Base-by-base conservation (phyloP, 1,140 invertebrate genomes). In the Lepidostoma basale region DNA sequence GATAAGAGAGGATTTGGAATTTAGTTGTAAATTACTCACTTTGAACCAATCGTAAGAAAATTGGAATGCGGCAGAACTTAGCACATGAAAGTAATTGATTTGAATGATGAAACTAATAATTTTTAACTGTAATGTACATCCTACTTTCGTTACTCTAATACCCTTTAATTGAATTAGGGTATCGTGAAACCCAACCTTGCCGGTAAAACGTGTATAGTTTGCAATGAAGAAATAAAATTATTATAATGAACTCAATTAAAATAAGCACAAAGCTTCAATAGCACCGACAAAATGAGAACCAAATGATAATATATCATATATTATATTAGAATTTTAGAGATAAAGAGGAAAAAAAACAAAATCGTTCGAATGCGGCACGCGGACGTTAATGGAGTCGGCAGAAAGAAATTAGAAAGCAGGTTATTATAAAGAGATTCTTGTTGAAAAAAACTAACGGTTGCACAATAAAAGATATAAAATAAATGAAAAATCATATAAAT, bases 81-180 rank as follows among this genome's bases (percentile, higher is more conserved):
- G 20, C 56, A 39, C 23, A 12, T 59, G 18, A 36, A 59, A 33
- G 20, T 49, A n/a, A 59, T 25, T 59, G 20, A 39, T 56, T 40
- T 40, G 52, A 45, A 30, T 67, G 64, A 67, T 59, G 64, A 67
- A 67, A 67, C 64, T 59, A 67, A 67, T 67, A 33, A 67, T 59
- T 67, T 67, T 44, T 47, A 67, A 67, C 14, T 26, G 54, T 56
- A 58, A 59, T 60, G 40, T 30, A 67, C 64, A 59, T 67, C 64
- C 64, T 60, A 54, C 40, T 60, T 60, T 60, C 56, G 56, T 44
- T 39, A 14, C 36, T 42, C 39, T 60, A 60, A 45, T 54, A 59
- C 36, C 23, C 62, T 54, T 47, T 67, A 67, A 67, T 67, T 60
- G 40, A 59, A 67, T 67, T 67, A 67, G 40, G 22, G 40, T 45